Conservation (phyloP, 2,888 invertebrate species). For the Microplitis manilae region DNA sequence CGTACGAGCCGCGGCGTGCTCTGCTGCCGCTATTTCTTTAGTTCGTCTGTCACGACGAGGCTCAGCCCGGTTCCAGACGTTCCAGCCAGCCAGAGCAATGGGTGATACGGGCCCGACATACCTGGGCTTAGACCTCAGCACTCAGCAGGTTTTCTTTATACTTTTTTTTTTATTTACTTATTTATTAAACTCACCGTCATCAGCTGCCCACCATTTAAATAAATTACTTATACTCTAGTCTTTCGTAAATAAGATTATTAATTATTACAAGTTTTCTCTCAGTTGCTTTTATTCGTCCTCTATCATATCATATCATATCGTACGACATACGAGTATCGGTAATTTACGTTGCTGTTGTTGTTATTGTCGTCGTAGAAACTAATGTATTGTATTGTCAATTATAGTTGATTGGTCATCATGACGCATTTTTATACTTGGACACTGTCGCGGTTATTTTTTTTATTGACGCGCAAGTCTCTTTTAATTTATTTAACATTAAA, state of each 20-base stretch:
- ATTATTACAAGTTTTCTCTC: not conserved
- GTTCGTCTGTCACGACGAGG: slow-evolving; percentile 1
- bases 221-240: no score
- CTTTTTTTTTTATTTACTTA: slow-evolving; percentile 3
- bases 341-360: not conserved
- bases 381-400: not conserved
- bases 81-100: slow-evolving; percentile 52
- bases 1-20: not conserved
- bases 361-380: not conserved
- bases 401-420: slow-evolving; percentile 5
- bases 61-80: slow-evolving; percentile 44
- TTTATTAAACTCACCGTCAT: slow-evolving; percentile 2
- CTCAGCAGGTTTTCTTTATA: slow-evolving; percentile 80
- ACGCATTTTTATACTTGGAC: slow-evolving; percentile 7
- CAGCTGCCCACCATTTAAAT: not conserved
- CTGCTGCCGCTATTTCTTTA: not conserved
- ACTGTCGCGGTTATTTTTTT: not conserved
- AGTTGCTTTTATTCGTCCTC: no score
- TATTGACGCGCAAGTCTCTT: not conserved
- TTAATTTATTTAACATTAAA: not conserved
- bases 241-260: not conserved
- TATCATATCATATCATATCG: no score
- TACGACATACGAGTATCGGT: not conserved
- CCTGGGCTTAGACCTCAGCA: slow-evolving; percentile 89
- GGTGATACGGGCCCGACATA: slow-evolving; percentile 74